phyloP scores from a whole-genome alignment of 2,113 vertebrate species.

The Microcebus lehilahytsara region DNA sequence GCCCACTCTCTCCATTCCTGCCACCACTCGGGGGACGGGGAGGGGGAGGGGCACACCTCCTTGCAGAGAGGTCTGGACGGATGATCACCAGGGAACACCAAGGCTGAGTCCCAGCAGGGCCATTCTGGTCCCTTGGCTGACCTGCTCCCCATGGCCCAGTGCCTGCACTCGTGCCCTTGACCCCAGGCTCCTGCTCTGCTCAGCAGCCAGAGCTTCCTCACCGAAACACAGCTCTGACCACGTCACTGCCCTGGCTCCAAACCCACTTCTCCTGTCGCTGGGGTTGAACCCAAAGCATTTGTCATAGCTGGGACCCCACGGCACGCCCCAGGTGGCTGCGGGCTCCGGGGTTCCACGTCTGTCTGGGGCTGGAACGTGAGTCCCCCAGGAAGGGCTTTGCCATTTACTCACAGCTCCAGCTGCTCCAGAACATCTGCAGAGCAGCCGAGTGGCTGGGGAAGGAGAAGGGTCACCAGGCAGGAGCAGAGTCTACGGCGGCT shows the following conservation, averaged over 20 bases:
- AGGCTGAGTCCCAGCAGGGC: too few relatives aligned
- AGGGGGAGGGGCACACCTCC: rapidly evolving
- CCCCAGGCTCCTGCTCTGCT: neutral
- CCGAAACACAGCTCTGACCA: neutral
- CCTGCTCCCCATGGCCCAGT: neutral
- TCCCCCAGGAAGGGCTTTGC: too few relatives aligned
- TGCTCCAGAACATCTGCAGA: neutral
- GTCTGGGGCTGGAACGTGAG: neutral
- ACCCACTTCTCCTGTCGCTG: rapidly evolving
- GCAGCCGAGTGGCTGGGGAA: neutral
- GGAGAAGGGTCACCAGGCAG: neutral
- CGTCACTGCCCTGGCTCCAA: neutral
- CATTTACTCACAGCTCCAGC: neutral
- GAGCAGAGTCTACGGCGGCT: neutral
- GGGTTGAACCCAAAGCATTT: too few relatives aligned
- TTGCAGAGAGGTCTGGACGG: too few relatives aligned
- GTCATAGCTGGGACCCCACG: rapidly evolving
- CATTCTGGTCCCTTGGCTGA: neutral
- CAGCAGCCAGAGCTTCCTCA: neutral
- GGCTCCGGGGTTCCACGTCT: neutral
- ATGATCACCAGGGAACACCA: neutral
- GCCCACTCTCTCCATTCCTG: rapidly evolving
- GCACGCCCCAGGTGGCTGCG: rapidly evolving
- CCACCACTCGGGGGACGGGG: rapidly evolving
- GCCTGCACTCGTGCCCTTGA: neutral